Base-by-base conservation (phyloP, 2,888 invertebrate genomes). In the Callosobruchus maculatus region DNA sequence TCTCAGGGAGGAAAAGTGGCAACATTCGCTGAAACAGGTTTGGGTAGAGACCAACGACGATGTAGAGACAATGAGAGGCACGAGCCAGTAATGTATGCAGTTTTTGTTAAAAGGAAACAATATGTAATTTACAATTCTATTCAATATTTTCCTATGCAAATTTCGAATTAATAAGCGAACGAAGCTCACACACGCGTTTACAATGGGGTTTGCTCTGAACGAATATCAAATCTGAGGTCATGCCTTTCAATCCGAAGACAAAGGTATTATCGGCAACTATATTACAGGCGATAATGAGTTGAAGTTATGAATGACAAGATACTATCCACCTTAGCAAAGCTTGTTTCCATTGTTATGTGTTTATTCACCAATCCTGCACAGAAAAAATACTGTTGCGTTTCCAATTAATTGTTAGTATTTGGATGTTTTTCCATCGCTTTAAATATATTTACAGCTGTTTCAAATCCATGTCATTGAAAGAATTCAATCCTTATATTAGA, bases 91-190 rank as follows among this genome's bases (percentile, higher is more conserved):
- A 30, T 30, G 30, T 30, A 30, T 30, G 30, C 49, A 49, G 49
- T 78, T 77, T 79, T 77, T 75, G 77, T 75, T 77, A 78, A 77
- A 79, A 77, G 79, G 49, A 49, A 82, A 84, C 83, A 83, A 83
- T 84, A 78, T 82, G 77, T 82, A 82, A 84, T 83, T 84, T 84
- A 83, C 83, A 84, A 83, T 84, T 83, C 83, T 80, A 82, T 82
- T 80, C 79, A 79, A 80, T 78, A 81, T 83, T 83, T 82, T 82
- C 82, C 81, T 83, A 84, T 83, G 84, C 78, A 83, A 83, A 84
- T 83, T 82, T 78, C 71, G 76, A 78, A 81, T 80, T 81, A 81
- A 80, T 81, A 80, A 78, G 49, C 49, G 49, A 49, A 49, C 49
- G 77, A 75, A 74, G 79, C 74, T 75, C 78, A 73, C 79, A 49